Conservation (phyloP, 2,888 invertebrate species). For the Apodemia zela region DNA sequence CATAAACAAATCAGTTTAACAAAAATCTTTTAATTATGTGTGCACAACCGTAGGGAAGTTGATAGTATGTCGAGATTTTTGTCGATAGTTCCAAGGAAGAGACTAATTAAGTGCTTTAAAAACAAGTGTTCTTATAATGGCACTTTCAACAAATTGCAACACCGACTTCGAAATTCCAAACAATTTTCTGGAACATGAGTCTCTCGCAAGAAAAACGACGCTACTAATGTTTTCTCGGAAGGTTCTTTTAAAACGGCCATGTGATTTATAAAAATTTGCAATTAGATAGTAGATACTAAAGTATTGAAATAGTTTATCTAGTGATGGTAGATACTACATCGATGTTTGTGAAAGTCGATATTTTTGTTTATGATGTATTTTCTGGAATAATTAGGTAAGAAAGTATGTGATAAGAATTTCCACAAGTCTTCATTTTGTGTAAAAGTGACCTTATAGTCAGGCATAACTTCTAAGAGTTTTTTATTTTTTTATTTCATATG, state of each 20-base stretch:
- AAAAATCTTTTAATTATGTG: background rate
- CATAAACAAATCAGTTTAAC: too few species aligned
- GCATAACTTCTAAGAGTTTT: too few species aligned
- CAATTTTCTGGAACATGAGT: conserved; percentile 27
- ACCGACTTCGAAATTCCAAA: conserved; percentile 28
- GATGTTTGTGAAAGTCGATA: background rate
- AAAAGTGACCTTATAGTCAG: too few species aligned
- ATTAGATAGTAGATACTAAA: conserved; percentile 1
- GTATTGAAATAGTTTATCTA: background rate
- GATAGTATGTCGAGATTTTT: background rate
- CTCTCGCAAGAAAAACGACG: conserved; percentile 28
- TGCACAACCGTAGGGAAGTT: background rate
- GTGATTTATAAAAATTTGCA: background rate
- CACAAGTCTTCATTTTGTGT: too few species aligned
- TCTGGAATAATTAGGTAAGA: too few species aligned
- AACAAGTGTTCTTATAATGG: conserved; percentile 29
- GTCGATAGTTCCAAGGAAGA: conserved; percentile 24
- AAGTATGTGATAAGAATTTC: too few species aligned
- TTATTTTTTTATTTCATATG: background rate
- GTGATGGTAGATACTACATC: background rate
- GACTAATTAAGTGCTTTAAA: conserved; percentile 27
- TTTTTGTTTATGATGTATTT: background rate
- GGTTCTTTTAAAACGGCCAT: conserved; percentile 13
- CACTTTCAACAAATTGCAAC: conserved; percentile 34
- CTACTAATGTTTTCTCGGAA: conserved; percentile 29